Base-by-base conservation (phyloP, 2,797 vertebrate genomes). In the Pseudotriccus pelzelni region DNA sequence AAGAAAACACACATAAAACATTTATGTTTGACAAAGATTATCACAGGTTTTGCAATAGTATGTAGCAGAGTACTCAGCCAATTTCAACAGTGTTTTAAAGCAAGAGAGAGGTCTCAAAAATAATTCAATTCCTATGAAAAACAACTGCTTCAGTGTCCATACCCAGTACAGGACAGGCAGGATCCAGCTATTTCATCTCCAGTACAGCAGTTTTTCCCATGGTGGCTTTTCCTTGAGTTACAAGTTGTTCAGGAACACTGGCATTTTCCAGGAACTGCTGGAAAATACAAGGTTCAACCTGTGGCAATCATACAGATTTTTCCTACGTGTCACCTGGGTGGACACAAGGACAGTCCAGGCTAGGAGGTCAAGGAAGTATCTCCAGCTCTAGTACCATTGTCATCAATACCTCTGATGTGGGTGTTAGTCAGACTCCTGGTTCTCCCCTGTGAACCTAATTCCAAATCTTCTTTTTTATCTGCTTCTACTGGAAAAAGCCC, bases 191-290 rank as follows among this genome's bases (percentile, higher is more conserved):
- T 58, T n/a, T 47, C 9, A 2, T 70, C 15, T 60, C 58, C 58
- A 37, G n/a, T 10, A 56, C 36, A 47, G 66, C n/a, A 88, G 14
- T 14, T 53, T 59, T 73, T 53, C 25, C 55, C 46, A 4, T 9
- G 14, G 32, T 43, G 37, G 20, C 25, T 47, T 83, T 69, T 76
- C 36, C 46, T 46, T 18, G 24, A 81, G 32, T 25, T 58, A 19
- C 0, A 0, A 66, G 27, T 23, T 22, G 2, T 15, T 82, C 72
- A 39, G 70, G 34, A 90, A 28, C 3, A 5, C 32, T 1, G 1
- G 28, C 8, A 10, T 63, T 34, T 89, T 53, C 50, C 66, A 64
- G 43, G 12, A 85, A 12, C 19, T 16, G 7, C 28, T 49, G 72
- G 60, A 44, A 89, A 90, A 44, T 9, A 2, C 28, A 49, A 55